Conservation (phyloP, 37 sponge, comb jelly and placozoan species). For the Agelas oroides region DNA sequence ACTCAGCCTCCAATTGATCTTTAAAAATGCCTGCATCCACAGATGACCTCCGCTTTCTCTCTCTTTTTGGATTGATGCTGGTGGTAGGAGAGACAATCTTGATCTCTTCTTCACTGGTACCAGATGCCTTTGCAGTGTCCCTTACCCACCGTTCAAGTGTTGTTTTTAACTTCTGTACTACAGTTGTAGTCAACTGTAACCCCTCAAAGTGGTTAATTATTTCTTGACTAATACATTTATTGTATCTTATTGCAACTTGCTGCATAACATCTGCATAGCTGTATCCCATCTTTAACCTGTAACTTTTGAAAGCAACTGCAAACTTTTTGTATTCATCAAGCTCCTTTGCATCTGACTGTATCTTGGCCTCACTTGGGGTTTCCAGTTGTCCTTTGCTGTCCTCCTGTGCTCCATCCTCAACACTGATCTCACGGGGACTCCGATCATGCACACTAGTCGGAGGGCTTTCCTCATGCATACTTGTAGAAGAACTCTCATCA, state of each 20-base stretch:
- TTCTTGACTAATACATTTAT: conserved; percentile 40
- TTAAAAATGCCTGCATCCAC: conserved; percentile 38
- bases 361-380: background rate
- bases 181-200: conserved; percentile 50
- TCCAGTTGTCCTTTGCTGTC: no score
- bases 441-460: no score
- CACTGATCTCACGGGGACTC: no score
- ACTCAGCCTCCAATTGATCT: conserved; percentile 64
- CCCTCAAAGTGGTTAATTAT: conserved; percentile 78
- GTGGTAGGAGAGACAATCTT: background rate
- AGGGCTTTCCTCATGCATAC: no score
- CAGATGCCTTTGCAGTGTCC: conserved; percentile 43
- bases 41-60: conserved; percentile 1
- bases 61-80: conserved; percentile 4
- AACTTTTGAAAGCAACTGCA: conserved; percentile 64
- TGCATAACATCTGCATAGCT: conserved; percentile 74
- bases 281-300: conserved; percentile 57
- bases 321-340: conserved; percentile 54
- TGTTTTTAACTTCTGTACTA: conserved; percentile 54
- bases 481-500: no score
- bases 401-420: conserved; percentile 14
- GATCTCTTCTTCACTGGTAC: conserved; percentile 29
- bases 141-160: conserved; percentile 67
- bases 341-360: conserved; percentile 1
- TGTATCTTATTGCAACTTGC: conserved; percentile 57